Base-by-base conservation (phyloP, 2,888 invertebrate genomes). In the Apodemia zela region DNA sequence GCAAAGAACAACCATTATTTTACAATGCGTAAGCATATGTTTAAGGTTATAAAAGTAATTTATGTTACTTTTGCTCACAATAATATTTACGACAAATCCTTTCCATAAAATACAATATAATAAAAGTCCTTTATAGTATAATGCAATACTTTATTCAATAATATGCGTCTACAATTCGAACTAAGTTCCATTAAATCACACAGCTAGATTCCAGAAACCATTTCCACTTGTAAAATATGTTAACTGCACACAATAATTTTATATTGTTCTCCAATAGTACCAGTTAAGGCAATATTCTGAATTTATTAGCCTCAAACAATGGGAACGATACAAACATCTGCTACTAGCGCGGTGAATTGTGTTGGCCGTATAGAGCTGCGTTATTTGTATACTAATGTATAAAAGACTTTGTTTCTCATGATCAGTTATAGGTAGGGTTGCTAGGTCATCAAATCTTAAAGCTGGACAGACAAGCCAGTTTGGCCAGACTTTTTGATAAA, bases 191-290 rank as follows among this genome's bases (percentile, higher is more conserved):
- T 54, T 54, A 54, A 25, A 54, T 54, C 54, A 54, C 54, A 15
- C 54, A 25, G 15, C 54, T 29, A 57, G 54, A 57, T 29, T 57
- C 54, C 54, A 57, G 54, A 15, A 45, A 57, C 54, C 29, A 57
- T 57, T 57, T 57, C 54, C 54, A 57, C 54, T 25, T 67, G 67
- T 67, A 64, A 72, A 72, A 63, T 65, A 67, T 69, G 70, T 63
- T 67, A 68, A 66, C 63, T 54, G 63, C 65, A 51, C 25, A 67
- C 66, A 67, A 72, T 73, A 72, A 73, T 69, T 73, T 69, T 71
- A 68, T 69, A 69, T 69, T 73, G 70, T 71, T 67, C 65, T 35
- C 61, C 65, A 67, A 68, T 70, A 68, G 62, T 64, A 35, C 70
- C 66, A 42, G 62, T 63, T 64, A 69, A 66, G 70, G 71, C 59